Evolutionary conservation across 2,888 invertebrate genomes (phyloP), one percentile per base, ranked within the genome.

Genomic region (Metellina segmentata): DNA sequence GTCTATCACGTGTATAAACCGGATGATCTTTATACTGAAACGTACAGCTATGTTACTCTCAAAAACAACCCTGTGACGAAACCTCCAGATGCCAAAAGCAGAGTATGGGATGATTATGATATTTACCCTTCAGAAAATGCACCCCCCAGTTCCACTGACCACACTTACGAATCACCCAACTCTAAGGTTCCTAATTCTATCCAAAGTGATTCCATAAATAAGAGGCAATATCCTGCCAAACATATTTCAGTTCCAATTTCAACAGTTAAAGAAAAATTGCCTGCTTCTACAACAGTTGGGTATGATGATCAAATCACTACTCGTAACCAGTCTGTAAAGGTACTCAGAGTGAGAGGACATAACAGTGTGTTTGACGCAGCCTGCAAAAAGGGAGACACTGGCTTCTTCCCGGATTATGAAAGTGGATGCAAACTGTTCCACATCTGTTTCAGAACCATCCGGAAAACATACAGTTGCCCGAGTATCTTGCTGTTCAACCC

Each of bases 331-430:
- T 19, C 69, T 6, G 77, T 72, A 6, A 92, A 49, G 75, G 11
- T 49, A 0, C 34, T 61, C 9, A 34, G 51, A 16, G 53, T 82
- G 9, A 20, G 74, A 53, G 48, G 52, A 0, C 70, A 89, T 9
- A 90, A 72, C 70, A 61, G 82, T n/a, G 87, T 86, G 49, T 83
- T 89, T 19, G 79, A 81, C 53, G 78, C 70, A 9, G 90, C 90
- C 7, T 93, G 93, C 61, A 71, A 79, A 5, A 85, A 86, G 9
- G 90, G 90, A 7, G 93, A 92, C 9, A 93, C 92, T 48, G 93
- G 93, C 0, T 93, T 93, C 69, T 93, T 93, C 74, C 93, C 93
- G 11, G 93, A 93, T 71, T 92, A 93, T 19, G 89, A 81, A 48
- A 92, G 91, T 75, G 93, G 93, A 6, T 93, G 93, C 61, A 89